Evolutionary conservation across 2,113 vertebrate species (phyloP).

Genomic region (Lethenteron reissneri): DNA sequence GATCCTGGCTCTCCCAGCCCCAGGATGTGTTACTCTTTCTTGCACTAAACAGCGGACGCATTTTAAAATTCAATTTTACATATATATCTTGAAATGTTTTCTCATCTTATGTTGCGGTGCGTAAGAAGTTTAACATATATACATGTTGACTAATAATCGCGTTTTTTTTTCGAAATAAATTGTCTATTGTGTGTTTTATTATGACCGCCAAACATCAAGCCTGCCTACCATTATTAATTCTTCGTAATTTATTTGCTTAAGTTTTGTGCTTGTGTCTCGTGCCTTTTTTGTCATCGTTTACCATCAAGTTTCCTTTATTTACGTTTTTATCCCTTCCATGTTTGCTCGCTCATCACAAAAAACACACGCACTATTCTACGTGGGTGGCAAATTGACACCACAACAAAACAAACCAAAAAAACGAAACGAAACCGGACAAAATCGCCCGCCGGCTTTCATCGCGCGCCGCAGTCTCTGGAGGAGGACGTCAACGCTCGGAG

Average conservation of each 20-base stretch:
- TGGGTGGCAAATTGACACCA: no score
- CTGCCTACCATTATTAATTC: conserved; percentile 10
- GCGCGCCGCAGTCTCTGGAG: conserved; percentile 41
- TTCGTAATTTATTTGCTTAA: conserved; percentile 12
- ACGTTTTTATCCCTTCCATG: conserved; percentile 23
- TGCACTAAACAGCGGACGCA: not conserved
- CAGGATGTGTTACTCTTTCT: no score
- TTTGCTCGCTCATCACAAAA: conserved; percentile 1
- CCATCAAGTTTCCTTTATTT: conserved; percentile 23
- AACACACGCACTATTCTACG: no score
- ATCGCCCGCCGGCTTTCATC: no score
- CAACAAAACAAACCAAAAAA: no score
- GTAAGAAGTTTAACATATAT: not conserved
- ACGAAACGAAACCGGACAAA: no score
- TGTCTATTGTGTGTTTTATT: conserved; percentile 12
- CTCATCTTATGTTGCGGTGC: fast-evolving
- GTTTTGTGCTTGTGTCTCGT: conserved; percentile 12
- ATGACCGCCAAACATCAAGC: conserved; percentile 11
- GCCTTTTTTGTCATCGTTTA: conserved; percentile 23
- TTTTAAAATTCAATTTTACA: no score
- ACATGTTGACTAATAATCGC: no score
- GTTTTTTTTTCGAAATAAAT: no score
- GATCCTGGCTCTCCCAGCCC: no score
- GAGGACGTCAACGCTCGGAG: conserved; percentile 49
- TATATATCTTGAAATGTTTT: not conserved